Conservation (phyloP, 1,140 invertebrate species). For the Drosophila pseudoananassae region DNA sequence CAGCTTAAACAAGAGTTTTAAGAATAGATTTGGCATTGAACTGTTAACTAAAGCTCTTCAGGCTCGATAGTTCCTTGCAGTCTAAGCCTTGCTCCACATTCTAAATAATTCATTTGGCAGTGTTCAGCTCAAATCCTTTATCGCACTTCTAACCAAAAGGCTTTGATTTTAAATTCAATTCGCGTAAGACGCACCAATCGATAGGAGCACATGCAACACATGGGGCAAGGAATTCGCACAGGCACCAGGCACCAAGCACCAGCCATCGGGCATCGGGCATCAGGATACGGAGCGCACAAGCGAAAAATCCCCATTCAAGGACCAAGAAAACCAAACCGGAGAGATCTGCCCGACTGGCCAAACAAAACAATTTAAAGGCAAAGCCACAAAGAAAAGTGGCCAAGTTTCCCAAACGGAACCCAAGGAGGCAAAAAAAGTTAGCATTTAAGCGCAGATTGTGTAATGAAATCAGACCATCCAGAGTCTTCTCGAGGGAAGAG, state of each 20-base stretch:
- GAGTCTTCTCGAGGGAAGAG: neutral
- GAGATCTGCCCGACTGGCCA: conserved; percentile 42
- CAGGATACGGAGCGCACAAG: conserved; percentile 10
- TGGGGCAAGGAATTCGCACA: conserved; percentile 18
- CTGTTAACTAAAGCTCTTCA: neutral
- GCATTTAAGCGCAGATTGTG: conserved; percentile 65
- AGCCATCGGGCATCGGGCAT: neutral
- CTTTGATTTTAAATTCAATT: conserved; percentile 61
- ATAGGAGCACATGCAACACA: conserved; percentile 62
- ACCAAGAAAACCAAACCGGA: conserved; percentile 29
- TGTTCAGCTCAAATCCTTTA: neutral
- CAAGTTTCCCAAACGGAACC: conserved; percentile 55
- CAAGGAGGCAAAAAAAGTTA: conserved; percentile 46
- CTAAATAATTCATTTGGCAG: conserved; percentile 1
- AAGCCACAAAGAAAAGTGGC: conserved; percentile 62
- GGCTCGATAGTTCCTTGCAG: neutral
- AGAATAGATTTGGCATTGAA: neutral
- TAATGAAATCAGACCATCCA: conserved; percentile 71
- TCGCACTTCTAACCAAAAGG: conserved; percentile 23
- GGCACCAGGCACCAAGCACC: neutral
- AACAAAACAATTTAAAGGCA: conserved; percentile 70
- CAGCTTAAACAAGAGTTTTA: neutral
- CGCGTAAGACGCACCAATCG: conserved; percentile 45
- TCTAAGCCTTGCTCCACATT: neutral
- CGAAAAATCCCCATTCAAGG: conserved; percentile 42